phyloP scores from a whole-genome alignment of 2,113 vertebrate species.

The Halichoerus grypus region DNA sequence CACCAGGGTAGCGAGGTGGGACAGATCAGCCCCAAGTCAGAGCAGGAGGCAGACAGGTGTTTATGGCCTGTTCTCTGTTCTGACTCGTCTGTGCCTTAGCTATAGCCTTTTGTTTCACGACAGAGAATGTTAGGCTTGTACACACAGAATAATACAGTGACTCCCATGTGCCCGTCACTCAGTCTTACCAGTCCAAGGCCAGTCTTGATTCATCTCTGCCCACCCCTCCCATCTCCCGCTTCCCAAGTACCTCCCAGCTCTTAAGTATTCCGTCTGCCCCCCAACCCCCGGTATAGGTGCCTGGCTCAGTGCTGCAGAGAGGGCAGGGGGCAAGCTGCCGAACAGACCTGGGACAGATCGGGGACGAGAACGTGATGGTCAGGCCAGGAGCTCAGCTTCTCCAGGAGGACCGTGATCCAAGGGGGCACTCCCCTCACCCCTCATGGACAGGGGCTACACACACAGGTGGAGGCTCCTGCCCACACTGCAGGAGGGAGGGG shows the following conservation, averaged over 20 bases:
- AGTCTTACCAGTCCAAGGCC: not conserved
- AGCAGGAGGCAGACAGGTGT: not conserved
- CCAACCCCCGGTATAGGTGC: rapidly evolving
- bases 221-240: no score
- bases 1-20: not conserved
- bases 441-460: no score
- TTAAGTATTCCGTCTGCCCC: not conserved
- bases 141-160: not conserved
- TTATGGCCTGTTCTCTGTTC: not conserved
- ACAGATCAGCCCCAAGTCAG: no score
- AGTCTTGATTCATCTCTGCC: not conserved
- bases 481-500: not conserved
- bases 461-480: not conserved
- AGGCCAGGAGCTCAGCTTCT: not conserved
- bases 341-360: not conserved
- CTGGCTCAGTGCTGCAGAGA: not conserved
- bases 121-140: not conserved
- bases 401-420: not conserved
- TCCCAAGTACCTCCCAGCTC: not conserved
- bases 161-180: not conserved
- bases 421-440: not conserved
- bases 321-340: not conserved
- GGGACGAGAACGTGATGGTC: not conserved
- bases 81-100: not conserved
- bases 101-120: not conserved